Evolutionary conservation across 1,140 invertebrate genomes (phyloP).

Genomic region (Wasmannia auropunctata): DNA sequence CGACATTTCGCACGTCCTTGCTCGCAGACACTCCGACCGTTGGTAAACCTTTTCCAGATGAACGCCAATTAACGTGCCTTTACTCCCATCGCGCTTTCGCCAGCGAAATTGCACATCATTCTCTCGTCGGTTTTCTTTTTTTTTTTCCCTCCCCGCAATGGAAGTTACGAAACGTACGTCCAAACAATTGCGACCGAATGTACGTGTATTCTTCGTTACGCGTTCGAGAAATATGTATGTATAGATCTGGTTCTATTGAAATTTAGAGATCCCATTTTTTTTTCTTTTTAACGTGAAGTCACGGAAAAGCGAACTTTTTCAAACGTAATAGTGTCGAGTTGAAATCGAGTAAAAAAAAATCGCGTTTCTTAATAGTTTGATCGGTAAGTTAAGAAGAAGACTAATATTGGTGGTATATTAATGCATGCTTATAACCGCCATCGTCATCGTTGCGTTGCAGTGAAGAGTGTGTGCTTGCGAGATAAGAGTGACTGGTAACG

Average conservation of each 20-base stretch:
- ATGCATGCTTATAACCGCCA: conserved; percentile 10
- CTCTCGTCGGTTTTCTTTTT: conserved; percentile 6
- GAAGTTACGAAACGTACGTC: neutral
- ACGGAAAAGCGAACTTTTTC: neutral
- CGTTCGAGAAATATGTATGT: neutral
- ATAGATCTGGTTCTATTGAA: neutral
- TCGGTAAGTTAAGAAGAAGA: too few relatives aligned
- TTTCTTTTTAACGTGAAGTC: neutral
- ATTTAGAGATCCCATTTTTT: neutral
- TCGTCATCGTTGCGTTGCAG: neutral
- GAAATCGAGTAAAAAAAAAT: neutral
- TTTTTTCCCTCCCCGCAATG: conserved; percentile 1
- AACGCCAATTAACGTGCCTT: conserved; percentile 75
- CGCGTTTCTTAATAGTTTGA: neutral
- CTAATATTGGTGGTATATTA: neutral
- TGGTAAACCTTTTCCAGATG: conserved; percentile 72
- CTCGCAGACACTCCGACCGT: conserved; percentile 41
- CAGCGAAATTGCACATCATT: conserved; percentile 58
- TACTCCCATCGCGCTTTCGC: neutral
- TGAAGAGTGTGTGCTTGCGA: neutral
- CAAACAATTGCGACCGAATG: neutral
- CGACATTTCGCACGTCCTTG: conserved; percentile 64
- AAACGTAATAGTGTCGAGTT: neutral
- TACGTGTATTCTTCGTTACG: neutral
- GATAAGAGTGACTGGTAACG: neutral